Evolutionary conservation across 1,140 invertebrate genomes (phyloP), one percentile per base, ranked within the genome.

Genomic region (Argopecten irradians): DNA sequence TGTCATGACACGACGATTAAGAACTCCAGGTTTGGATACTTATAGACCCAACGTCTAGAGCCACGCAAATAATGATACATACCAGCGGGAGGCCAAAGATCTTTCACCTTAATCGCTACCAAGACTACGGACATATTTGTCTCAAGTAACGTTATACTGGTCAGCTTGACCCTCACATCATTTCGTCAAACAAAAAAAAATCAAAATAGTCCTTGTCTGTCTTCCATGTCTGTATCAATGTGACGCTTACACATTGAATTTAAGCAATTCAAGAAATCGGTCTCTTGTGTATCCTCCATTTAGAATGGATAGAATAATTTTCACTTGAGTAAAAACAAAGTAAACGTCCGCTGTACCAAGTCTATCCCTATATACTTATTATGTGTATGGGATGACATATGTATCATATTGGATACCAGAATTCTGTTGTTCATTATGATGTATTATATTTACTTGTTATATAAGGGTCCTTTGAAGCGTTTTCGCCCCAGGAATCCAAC

Each of bases 1-100:
- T 71, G 55, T 71, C 55, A 71, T 28, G 55, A 71, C 43, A 46
- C 55, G 16, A n/a, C 55, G n/a, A 71, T 71, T 71, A 71, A 71
- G 22, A 71, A 28, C 55, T 5, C n/a, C 55, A n/a, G 55, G 55
- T 71, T 71, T 3, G 28, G 22, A 71, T 71, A 1, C n/a, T 5
- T 71, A n/a, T 71, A 71, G 55, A 71, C 28, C 55, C 22, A 55
- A 11, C 5, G 55, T n/a, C 55, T 71, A 28, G 1, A 22, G 5
- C 1, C 22, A 28, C 5, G 13, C 22, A 28, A 71, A 28, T 71
- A 71, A 71, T 71, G 22, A 28, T 16, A 5, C 22, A 16, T n/a
- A 16, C n/a, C 14, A 39, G 36, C 5, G 36, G 28, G 16, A 71
- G 55, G 55, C 11, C 55, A 22, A 1, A n/a, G 55, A n/a, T 71